These are phyloP conservation scores for Drosophila kikkawai DNA, from an alignment of 1,140 invertebrate genomes.

Conservation along the genomic window DNA sequence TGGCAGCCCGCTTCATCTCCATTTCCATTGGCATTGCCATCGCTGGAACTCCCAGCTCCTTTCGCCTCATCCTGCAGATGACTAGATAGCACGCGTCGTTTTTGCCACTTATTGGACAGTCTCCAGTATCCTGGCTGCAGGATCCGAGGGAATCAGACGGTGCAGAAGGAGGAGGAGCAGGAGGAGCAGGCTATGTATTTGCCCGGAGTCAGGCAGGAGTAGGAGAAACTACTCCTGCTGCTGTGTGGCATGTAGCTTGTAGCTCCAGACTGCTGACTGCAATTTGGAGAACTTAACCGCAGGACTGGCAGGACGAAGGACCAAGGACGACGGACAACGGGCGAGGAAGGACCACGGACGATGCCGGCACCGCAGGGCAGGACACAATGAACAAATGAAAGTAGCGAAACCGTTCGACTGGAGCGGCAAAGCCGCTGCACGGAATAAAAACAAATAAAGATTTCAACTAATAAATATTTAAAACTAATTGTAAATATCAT, in stretches of 20 bases:
- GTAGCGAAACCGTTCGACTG: conserved; percentile 73
- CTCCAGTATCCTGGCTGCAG: conserved; percentile 42
- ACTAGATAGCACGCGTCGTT: conserved; percentile 73
- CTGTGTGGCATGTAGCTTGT: conserved; percentile 26
- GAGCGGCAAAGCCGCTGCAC: conserved; percentile 33
- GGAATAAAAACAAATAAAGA: background rate
- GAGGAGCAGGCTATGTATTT: conserved; percentile 31
- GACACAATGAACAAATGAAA: conserved; percentile 81
- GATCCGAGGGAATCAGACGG: conserved; percentile 11
- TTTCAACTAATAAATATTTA: background rate
- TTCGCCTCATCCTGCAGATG: conserved; percentile 45
- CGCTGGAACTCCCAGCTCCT: conserved; percentile 15
- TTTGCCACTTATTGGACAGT: conserved; percentile 77
- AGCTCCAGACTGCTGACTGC: conserved; percentile 71
- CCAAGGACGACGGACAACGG: background rate
- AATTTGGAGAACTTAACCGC: conserved; percentile 82
- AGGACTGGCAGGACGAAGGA: conserved; percentile 40
- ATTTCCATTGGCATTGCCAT: conserved; percentile 16
- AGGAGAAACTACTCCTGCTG: background rate
- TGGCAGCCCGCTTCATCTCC: conserved; percentile 4
- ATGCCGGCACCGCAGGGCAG: conserved; percentile 67
- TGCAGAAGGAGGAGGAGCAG: conserved; percentile 1
- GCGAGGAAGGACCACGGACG: conserved; percentile 1
- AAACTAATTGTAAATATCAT: background rate
- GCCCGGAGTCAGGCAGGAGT: conserved; percentile 6